Evolutionary conservation across 2,113 vertebrate genomes (phyloP).

Genomic region (Albula goreensis): DNA sequence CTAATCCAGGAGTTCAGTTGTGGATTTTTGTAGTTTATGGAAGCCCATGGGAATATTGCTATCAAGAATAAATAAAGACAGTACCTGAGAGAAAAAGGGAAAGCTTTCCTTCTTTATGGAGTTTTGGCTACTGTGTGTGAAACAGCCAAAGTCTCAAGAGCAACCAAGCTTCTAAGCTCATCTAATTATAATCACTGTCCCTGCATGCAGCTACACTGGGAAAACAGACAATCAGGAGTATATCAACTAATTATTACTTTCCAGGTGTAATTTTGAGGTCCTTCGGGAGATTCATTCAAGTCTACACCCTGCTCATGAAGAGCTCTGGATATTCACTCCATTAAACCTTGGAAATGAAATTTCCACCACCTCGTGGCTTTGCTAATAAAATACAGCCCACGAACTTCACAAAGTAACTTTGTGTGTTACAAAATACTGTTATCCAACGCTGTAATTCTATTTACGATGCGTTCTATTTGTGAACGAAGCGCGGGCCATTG

Average conservation of each 20-base stretch:
- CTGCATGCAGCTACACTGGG: not conserved
- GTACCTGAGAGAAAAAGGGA: not conserved
- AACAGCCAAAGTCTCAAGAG: not conserved
- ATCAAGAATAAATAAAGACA: not conserved
- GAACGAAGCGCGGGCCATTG: not conserved
- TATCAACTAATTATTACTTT: slow-evolving; percentile 74
- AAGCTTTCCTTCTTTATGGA: not conserved
- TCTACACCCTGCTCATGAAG: slow-evolving; percentile 74
- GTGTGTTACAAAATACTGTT: slow-evolving; percentile 33
- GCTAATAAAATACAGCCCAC: slow-evolving; percentile 55
- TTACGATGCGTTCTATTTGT: slow-evolving; percentile 25
- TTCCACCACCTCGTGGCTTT: slow-evolving; percentile 54
- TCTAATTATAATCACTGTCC: not conserved
- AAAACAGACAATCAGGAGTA: slow-evolving; percentile 39
- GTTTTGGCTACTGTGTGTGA: too few relatives aligned
- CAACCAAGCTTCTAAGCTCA: not conserved
- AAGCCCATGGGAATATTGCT: not conserved
- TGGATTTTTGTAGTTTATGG: not conserved
- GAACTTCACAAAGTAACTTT: slow-evolving; percentile 40
- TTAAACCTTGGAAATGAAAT: slow-evolving; percentile 67
- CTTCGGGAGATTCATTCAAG: slow-evolving; percentile 69
- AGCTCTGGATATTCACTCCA: slow-evolving; percentile 72
- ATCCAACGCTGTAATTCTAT: slow-evolving; percentile 28
- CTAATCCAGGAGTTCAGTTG: not conserved
- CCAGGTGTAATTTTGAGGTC: slow-evolving; percentile 68